Percentiles rank a stretch among this genome's conserved stretches.
Evolutionary conservation across 2,113 vertebrate genomes (phyloP).

Genomic region (Zosterops hypoxanthus): DNA sequence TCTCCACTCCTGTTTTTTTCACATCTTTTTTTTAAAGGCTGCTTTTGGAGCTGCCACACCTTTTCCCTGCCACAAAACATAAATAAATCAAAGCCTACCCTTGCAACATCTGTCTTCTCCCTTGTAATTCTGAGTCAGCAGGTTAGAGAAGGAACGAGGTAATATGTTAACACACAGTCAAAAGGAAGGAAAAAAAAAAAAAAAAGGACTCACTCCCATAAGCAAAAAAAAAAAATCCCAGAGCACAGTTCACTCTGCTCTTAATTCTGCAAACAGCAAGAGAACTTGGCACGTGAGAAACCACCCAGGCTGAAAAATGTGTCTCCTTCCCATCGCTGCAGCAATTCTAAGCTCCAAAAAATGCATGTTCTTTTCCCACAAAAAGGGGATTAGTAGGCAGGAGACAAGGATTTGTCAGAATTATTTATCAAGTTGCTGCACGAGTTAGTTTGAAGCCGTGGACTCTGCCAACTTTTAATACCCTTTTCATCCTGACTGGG

Average conservation of each 20-base stretch:
- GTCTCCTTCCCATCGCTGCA: neutral
- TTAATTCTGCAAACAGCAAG: neutral
- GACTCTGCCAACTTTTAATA: neutral
- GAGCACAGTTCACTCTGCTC: neutral
- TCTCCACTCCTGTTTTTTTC: neutral
- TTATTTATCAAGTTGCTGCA: neutral
- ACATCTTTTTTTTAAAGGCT: neutral
- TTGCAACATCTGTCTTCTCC: neutral
- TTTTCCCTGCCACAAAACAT: neutral
- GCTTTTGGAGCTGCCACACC: neutral
- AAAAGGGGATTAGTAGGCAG: neutral
- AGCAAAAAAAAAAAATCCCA: neutral
- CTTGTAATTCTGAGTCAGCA: neutral
- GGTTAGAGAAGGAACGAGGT: neutral
- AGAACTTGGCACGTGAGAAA: neutral
- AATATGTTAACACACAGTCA: neutral
- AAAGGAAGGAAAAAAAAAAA: neutral
- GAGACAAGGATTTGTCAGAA: conserved; percentile 18
- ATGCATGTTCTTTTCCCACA: neutral
- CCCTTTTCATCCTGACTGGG: neutral
- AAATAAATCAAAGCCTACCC: neutral
- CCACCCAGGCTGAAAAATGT: neutral
- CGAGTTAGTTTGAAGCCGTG: neutral
- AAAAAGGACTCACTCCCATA: neutral
- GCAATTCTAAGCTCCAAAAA: neutral